A percentile compares a stretch with the other conserved stretches of the same genome.
phyloP scores from a whole-genome alignment of 1,140 invertebrate genomes.

The Caerostris darwini region DNA sequence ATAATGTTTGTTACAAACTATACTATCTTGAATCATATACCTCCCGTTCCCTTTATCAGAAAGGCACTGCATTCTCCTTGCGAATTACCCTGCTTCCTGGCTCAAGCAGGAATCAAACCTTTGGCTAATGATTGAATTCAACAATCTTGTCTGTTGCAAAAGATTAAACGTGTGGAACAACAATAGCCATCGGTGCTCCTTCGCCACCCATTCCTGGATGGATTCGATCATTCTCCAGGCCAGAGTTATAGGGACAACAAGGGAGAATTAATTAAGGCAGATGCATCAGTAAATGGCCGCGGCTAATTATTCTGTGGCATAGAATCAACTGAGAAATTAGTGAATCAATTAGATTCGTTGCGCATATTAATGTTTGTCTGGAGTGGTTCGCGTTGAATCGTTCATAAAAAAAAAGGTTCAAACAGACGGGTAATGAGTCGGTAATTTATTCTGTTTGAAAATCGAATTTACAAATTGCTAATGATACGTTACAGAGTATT shows the following conservation, averaged over 20 bases:
- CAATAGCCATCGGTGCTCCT: too few relatives aligned
- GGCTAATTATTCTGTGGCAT: slow-evolving; percentile 32
- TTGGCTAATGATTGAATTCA: background rate
- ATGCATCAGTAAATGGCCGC: slow-evolving; percentile 25
- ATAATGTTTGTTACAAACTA: background rate
- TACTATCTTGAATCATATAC: background rate
- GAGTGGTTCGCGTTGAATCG: background rate
- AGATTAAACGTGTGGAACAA: background rate
- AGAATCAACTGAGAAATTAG: slow-evolving; percentile 31
- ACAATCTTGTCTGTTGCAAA: background rate
- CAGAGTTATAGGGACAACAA: background rate
- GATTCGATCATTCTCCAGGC: background rate
- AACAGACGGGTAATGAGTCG: background rate
- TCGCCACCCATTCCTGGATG: too few relatives aligned
- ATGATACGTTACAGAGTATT: too few relatives aligned
- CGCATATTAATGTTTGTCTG: background rate
- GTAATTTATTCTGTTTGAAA: background rate
- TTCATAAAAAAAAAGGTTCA: background rate
- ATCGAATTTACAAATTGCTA: too few relatives aligned
- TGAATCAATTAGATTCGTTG: slow-evolving; percentile 33
- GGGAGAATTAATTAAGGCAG: background rate
- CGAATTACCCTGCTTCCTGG: too few relatives aligned
- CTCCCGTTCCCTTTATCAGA: background rate
- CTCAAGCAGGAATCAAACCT: background rate
- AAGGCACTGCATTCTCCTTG: background rate